Evolutionary conservation across 2,113 vertebrate species (phyloP).

Genomic region (Phyllopteryx taeniolatus): DNA sequence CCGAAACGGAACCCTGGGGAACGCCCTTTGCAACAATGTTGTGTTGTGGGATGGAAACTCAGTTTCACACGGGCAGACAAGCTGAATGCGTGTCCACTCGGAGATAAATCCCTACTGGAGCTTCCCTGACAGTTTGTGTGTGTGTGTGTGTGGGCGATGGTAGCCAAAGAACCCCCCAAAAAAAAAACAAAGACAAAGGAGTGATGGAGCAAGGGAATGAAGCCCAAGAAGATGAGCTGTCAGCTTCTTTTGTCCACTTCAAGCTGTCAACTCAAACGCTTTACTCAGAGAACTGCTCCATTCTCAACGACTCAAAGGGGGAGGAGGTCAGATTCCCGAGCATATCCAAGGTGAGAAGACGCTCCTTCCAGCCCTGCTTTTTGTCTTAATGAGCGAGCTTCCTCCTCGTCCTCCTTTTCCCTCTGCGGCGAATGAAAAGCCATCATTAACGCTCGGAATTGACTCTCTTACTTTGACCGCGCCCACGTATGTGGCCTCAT

Average conservation of each 20-base stretch:
- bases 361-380: conserved; percentile 23
- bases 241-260: conserved; percentile 59
- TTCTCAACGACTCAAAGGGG: conserved; percentile 28
- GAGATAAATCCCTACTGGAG: conserved; percentile 52
- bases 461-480: conserved; percentile 19
- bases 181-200: conserved; percentile 36
- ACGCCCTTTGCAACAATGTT: background rate
- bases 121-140: conserved; percentile 48
- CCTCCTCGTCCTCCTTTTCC: conserved; percentile 27
- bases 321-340: conserved; percentile 14
- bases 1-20: background rate
- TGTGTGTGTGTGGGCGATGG: conserved; percentile 16
- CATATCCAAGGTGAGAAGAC: conserved; percentile 48
- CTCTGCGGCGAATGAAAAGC: conserved; percentile 20
- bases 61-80: conserved; percentile 26
- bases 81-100: conserved; percentile 32
- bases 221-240: conserved; percentile 39
- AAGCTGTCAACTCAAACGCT: conserved; percentile 58
- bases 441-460: conserved; percentile 43
- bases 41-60: conserved; percentile 18
- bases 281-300: conserved; percentile 55
- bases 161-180: conserved; percentile 7
- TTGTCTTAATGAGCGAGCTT: conserved; percentile 54
- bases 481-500: conserved; percentile 38
- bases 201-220: conserved; percentile 51